Evolutionary conservation across 1,140 invertebrate genomes (phyloP).

Genomic region (Sinella curviseta): DNA sequence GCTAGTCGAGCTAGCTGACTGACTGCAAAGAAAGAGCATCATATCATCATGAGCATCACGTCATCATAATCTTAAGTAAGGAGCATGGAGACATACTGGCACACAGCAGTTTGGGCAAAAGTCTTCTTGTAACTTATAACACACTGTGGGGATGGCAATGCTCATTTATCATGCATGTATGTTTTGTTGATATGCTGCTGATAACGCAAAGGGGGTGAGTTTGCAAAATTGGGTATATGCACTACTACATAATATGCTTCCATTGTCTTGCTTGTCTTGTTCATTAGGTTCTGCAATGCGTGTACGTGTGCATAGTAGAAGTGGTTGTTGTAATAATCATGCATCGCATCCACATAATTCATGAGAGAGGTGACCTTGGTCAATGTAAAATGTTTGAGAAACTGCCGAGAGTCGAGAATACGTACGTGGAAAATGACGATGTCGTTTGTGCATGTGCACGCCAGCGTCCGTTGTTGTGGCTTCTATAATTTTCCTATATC

Average conservation of each 20-base stretch:
- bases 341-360: no score
- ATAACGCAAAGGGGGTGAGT: background rate
- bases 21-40: background rate
- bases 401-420: no score
- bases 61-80: background rate
- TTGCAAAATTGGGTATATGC: background rate
- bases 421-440: no score
- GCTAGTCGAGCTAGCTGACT: no score
- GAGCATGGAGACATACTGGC: background rate
- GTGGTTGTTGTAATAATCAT: background rate
- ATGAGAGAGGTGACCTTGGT: background rate
- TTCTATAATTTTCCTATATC: no score
- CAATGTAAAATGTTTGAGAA: background rate
- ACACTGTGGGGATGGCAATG: background rate
- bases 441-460: no score
- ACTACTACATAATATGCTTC: background rate
- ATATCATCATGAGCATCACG: background rate
- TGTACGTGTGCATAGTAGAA: background rate
- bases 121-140: background rate
- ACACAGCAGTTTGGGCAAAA: background rate
- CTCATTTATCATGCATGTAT: background rate
- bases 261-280: background rate
- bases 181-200: background rate
- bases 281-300: background rate
- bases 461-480: no score